A percentile compares a stretch with the other conserved stretches of the same genome.
These are phyloP conservation scores for Pristionchus fissidentatus DNA, from an alignment of 2,888 invertebrate genomes.

Conservation along the genomic window DNA sequence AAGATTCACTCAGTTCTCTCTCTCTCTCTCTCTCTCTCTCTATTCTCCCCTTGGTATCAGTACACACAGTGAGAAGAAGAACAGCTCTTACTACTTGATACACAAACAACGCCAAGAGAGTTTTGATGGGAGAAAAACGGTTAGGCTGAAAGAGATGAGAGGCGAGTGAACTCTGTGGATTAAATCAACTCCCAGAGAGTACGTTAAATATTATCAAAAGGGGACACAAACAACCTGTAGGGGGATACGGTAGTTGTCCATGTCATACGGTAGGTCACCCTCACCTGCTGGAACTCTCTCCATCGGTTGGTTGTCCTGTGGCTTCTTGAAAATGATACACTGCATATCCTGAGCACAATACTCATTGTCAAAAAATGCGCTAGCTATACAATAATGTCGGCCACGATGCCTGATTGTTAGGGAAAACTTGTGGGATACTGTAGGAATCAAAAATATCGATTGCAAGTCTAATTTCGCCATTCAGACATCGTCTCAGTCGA, in stretches of 20 bases:
- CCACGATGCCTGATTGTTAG: neutral
- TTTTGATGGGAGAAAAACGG: conserved; percentile 37
- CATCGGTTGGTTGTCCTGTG: conserved; percentile 64
- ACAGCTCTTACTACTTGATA: neutral
- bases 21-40: neutral
- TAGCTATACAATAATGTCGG: neutral
- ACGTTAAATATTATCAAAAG: too few species aligned
- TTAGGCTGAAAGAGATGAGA: too few species aligned
- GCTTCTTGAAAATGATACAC: too few species aligned
- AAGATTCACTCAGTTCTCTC: neutral
- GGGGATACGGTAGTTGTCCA: too few species aligned
- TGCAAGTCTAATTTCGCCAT: neutral
- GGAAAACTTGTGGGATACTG: neutral
- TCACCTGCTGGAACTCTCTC: conserved; percentile 61
- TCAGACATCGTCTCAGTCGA: conserved; percentile 7
- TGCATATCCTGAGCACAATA: too few species aligned
- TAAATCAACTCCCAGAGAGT: too few species aligned
- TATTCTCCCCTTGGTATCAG: neutral
- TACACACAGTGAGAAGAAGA: conserved; percentile 41
- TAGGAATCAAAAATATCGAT: neutral
- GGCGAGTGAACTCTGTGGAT: too few species aligned
- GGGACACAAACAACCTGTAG: too few species aligned
- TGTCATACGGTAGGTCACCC: too few species aligned
- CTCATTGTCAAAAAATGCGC: neutral
- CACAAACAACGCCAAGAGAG: conserved; percentile 12